A percentile compares a stretch with the other conserved stretches of the same genome.
Evolutionary conservation across 2,113 vertebrate genomes (phyloP).

Genomic region (Plotosus lineatus): DNA sequence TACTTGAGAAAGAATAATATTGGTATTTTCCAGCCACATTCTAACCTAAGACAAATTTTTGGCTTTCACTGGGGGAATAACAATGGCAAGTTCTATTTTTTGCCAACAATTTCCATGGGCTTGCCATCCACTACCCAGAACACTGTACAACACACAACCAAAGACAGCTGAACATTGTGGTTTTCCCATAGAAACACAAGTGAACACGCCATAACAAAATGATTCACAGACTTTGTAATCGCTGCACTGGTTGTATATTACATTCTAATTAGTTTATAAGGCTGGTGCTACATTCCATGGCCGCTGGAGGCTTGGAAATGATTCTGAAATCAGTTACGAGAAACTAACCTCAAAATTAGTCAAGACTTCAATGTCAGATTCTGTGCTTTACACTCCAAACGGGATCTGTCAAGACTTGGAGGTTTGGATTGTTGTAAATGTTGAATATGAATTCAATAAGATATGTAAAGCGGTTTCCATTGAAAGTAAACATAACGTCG

Average conservation of each 20-base stretch:
- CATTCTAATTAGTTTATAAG: slow-evolving; percentile 70
- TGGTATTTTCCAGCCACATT: slow-evolving; percentile 45
- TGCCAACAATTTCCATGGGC: neutral
- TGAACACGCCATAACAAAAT: slow-evolving; percentile 51
- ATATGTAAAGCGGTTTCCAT: neutral
- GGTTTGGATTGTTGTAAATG: neutral
- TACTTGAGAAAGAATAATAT: slow-evolving; percentile 46
- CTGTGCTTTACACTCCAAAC: neutral
- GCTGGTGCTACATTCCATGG: slow-evolving; percentile 61
- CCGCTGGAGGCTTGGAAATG: slow-evolving; percentile 54
- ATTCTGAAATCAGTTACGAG: slow-evolving; percentile 57
- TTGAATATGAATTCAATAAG: neutral
- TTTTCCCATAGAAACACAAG: slow-evolving; percentile 49
- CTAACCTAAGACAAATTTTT: slow-evolving; percentile 15
- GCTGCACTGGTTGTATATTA: slow-evolving; percentile 56
- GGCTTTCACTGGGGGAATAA: neutral
- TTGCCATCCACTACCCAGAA: slow-evolving; percentile 30
- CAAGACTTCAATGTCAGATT: slow-evolving; percentile 8
- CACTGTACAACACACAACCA: slow-evolving; percentile 64
- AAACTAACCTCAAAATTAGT: slow-evolving; percentile 58
- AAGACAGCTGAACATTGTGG: slow-evolving; percentile 50
- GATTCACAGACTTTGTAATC: slow-evolving; percentile 55
- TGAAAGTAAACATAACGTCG: neutral
- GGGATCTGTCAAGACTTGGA: neutral
- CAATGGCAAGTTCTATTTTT: neutral